A percentile compares a stretch with the other conserved stretches of the same genome.
These are phyloP conservation scores for Hofmannophila pseudospretella DNA, from an alignment of 2,888 invertebrate genomes.

Conservation along the genomic window DNA sequence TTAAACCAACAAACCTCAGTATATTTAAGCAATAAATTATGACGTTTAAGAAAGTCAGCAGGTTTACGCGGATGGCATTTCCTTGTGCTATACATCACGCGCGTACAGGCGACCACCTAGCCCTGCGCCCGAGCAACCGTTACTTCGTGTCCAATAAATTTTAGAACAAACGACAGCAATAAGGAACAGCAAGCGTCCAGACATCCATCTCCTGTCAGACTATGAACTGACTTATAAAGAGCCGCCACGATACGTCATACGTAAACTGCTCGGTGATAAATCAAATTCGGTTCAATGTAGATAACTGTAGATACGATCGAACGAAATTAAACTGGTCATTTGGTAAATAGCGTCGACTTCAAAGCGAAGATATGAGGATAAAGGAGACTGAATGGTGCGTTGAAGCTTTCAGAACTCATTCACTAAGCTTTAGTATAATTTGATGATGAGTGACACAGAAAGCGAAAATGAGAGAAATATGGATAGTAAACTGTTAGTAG, in stretches of 20 bases:
- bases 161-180: slow-evolving; percentile 66
- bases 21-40: slow-evolving; percentile 47
- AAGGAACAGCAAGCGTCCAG: slow-evolving; percentile 50
- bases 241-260: slow-evolving; percentile 46
- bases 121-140: slow-evolving; percentile 47
- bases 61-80: slow-evolving; percentile 47
- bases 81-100: slow-evolving; percentile 46
- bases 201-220: slow-evolving; percentile 66
- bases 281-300: slow-evolving; percentile 43
- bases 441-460: no score
- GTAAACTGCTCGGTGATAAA: slow-evolving; percentile 46
- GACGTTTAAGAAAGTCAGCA: slow-evolving; percentile 49
- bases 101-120: slow-evolving; percentile 39
- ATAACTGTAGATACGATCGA: slow-evolving; percentile 33
- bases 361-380: slow-evolving; percentile 33
- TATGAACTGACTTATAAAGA: slow-evolving; percentile 36
- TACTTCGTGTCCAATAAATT: slow-evolving; percentile 72
- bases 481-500: background rate
- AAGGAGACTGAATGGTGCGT: slow-evolving; percentile 39
- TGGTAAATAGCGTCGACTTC: slow-evolving; percentile 48
- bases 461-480: no score
- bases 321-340: slow-evolving; percentile 42
- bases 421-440: no score
- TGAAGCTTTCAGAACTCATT: slow-evolving; percentile 30
- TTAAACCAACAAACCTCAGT: slow-evolving; percentile 24